Base-by-base conservation (phyloP, 2,113 vertebrate genomes). In the Genyomyrus donnyi region DNA sequence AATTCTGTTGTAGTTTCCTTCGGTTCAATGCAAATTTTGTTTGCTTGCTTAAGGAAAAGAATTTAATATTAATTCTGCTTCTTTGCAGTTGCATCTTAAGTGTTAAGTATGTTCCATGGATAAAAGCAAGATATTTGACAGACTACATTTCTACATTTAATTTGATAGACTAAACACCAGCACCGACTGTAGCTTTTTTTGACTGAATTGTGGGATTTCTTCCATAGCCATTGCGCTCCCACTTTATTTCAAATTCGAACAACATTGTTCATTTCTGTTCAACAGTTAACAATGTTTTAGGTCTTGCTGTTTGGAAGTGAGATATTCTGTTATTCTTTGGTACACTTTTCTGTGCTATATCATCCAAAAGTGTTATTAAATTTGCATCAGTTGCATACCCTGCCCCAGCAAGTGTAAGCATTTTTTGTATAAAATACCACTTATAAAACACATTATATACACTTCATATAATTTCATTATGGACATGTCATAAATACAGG, bases 41-140 rank as follows among this genome's bases (percentile, higher is more conserved):
- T 45, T 70, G 85, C 87, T 83, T 87, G 70, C 49, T 80, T 87
- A 77, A 84, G 77, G 53, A 49, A 50, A 48, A 77, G 24, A 87
- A 88, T 83, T 90, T 19, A 77, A 56, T 50, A 42, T 70, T 50
- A 35, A 90, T 62, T 56, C 56, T 86, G 27, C 15, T 56, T 19
- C 24, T 86, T 46, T 49, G 84, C 70, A 88, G 74, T 90, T 84
- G 21, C 85, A 86, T 91, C 9, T 46, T 89, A 88, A 92, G 92
- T 91, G 91, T 92, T 93, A 91, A 93, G 86, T 58, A 74, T 35
- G 42, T 70, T 87, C 35, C 56, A 80, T 53, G 50, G 50, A 85
- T 85, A 87, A 27, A 35, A 53, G 11, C 49, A 87, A 88, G 19
- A 88, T 88, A 62, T 91, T 84, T 45, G 56, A 90, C 90, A 90